Base-by-base conservation (phyloP, 2,888 invertebrate genomes). In the Stramonita haemastoma region DNA sequence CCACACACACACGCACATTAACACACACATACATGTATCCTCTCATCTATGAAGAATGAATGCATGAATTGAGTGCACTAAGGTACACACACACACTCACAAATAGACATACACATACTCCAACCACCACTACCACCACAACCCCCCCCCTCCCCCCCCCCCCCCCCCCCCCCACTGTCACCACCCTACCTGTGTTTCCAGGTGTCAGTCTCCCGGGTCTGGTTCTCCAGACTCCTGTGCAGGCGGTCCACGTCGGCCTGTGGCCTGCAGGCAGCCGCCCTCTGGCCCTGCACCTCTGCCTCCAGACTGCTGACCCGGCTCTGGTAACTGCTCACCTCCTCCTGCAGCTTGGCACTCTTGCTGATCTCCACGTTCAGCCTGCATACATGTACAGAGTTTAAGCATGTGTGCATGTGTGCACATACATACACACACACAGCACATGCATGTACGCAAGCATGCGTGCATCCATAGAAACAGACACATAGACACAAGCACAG, bases 201-300 rank as follows among this genome's bases (percentile, higher is more conserved):
- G 19, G 93, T 93, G 70, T 94, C 93, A 88, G 93, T 93, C 90
- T 95, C 95, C 34, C 94, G 90, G 22, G 94, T 92, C 60, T 94
- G 87, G 84, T 93, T 93, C 34, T 95, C 94, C 77, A 93, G 91
- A 36, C 93, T 94, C 83, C 93, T 92, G 83, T 93, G 92, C 32
- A 95, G 90, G 32, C 91, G 91, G 32, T 94, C 93, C 60, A 94
- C 90, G 77, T 95, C 93, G 11, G 91, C 91, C 2, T 91, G 88
- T 19, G 94, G 93, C 77, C 92, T 91, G 29, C 92, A 91, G 13
- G 92, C 32, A 1, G 91, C 91, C 15, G 92, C 91, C 34, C 91
- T 90, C 46, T 93, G 88, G 22, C 93, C 93, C 79, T 93, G 90
- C 2, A 95, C 79, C 83, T 94, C 94, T 0, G 91, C 88, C 89